Conservation (phyloP, 2,113 vertebrate species). For the Rallus limicola region DNA sequence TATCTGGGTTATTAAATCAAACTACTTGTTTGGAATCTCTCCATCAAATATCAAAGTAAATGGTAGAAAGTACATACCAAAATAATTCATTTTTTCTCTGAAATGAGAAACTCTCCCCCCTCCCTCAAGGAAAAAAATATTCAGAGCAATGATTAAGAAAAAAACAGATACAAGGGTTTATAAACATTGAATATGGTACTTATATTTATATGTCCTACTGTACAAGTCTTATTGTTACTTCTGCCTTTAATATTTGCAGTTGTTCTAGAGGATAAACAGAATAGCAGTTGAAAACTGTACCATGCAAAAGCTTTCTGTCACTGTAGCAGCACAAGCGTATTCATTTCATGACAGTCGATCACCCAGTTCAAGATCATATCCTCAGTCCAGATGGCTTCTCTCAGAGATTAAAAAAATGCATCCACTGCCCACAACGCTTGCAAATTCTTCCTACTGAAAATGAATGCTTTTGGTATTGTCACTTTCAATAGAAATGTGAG, state of each 20-base stretch:
- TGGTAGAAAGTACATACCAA: neutral
- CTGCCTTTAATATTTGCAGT: neutral
- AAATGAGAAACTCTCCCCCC: neutral
- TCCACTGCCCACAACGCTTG: neutral
- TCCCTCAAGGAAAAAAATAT: neutral
- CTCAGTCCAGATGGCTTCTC: neutral
- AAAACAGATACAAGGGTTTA: neutral
- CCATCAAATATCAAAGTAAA: neutral
- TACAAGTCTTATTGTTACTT: neutral
- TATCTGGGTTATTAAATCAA: constrained; percentile 3
- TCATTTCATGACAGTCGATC: neutral
- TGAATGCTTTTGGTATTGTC: neutral
- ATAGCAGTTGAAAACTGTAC: neutral
- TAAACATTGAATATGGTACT: neutral
- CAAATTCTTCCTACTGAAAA: neutral
- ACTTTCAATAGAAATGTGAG: neutral
- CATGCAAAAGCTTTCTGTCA: neutral
- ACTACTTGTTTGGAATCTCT: neutral
- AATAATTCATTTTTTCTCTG: neutral
- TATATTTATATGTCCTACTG: neutral
- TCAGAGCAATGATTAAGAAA: neutral
- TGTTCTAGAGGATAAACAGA: neutral
- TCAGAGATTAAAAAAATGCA: neutral
- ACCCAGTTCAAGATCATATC: neutral
- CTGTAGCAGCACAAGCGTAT: neutral